A percentile compares a stretch with the other conserved stretches of the same genome.
phyloP scores from a whole-genome alignment of 2,888 invertebrate species.

The Conomelus anceps region DNA sequence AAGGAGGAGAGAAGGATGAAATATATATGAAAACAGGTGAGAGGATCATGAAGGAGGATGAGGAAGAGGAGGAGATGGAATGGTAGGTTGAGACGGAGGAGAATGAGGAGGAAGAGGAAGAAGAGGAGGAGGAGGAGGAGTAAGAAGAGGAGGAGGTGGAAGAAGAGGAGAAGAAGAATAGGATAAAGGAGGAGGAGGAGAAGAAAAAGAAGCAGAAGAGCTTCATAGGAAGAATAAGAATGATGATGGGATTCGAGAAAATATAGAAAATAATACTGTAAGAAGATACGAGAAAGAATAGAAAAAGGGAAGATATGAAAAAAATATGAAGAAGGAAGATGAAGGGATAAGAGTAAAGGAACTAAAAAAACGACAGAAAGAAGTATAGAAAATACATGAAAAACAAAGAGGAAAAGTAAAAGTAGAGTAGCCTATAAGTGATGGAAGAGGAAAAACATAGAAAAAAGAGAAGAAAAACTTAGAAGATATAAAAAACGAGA shows the following conservation, averaged over 20 bases:
- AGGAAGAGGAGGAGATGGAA: background rate
- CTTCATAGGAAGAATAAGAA: background rate
- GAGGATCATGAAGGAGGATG: background rate
- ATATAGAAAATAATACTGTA: background rate
- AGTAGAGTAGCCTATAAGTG: background rate
- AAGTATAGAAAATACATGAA: background rate
- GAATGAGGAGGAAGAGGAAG: background rate
- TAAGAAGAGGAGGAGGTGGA: background rate
- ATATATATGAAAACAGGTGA: background rate
- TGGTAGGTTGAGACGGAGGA: background rate
- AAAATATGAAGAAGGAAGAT: too few relatives aligned
- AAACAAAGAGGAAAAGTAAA: background rate
- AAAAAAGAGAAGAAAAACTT: background rate
- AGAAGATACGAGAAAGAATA: background rate
- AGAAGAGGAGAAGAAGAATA: background rate
- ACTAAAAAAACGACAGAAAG: too few relatives aligned
- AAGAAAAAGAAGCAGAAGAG: background rate
- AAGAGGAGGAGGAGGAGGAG: background rate
- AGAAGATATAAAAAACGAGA: background rate
- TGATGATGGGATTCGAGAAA: slow-evolving; percentile 1
- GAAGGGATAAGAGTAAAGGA: too few relatives aligned
- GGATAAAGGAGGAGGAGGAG: background rate
- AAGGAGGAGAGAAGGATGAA: background rate
- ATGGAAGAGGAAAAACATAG: background rate
- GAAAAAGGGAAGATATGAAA: too few relatives aligned